Evolutionary conservation across 2,113 vertebrate species (phyloP).

Genomic region (Sakesphorus luctuosus): DNA sequence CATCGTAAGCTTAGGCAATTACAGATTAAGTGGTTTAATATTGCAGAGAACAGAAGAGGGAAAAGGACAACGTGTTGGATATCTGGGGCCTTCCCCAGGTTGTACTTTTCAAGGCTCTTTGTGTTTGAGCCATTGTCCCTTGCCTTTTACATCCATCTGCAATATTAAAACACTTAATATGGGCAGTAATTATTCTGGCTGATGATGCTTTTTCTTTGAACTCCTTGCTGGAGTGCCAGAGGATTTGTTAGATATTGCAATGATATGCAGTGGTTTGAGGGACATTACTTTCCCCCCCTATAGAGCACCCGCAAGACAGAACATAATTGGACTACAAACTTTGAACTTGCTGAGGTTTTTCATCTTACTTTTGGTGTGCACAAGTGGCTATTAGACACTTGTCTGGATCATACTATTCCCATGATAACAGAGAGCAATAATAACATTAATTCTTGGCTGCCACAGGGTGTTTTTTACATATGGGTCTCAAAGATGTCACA

Average conservation of each 20-base stretch:
- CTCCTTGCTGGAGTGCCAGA: constrained; percentile 39
- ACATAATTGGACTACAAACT: constrained; percentile 69
- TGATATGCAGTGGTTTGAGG: constrained; percentile 28
- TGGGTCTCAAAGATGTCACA: background rate
- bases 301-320: constrained; percentile 63
- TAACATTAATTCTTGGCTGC: constrained; percentile 13
- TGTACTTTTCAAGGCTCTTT: background rate
- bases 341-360: constrained; percentile 63
- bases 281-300: constrained; percentile 41
- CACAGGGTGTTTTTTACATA: background rate
- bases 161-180: constrained; percentile 41
- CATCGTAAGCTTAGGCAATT: constrained; percentile 61
- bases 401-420: background rate
- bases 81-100: constrained; percentile 31
- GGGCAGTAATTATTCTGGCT: constrained; percentile 39
- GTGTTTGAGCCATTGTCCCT: constrained; percentile 11
- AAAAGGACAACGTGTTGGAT: constrained; percentile 41
- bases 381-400: constrained; percentile 16
- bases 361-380: constrained; percentile 35
- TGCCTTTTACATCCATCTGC: constrained; percentile 7
- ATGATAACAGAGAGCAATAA: constrained; percentile 15
- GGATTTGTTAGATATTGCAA: constrained; percentile 48
- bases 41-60: constrained; percentile 43
- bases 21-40: constrained; percentile 74
- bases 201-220: constrained; percentile 66